Evolutionary conservation across 2,888 invertebrate genomes (phyloP).

Genomic region (Drosophila melanocephala): DNA sequence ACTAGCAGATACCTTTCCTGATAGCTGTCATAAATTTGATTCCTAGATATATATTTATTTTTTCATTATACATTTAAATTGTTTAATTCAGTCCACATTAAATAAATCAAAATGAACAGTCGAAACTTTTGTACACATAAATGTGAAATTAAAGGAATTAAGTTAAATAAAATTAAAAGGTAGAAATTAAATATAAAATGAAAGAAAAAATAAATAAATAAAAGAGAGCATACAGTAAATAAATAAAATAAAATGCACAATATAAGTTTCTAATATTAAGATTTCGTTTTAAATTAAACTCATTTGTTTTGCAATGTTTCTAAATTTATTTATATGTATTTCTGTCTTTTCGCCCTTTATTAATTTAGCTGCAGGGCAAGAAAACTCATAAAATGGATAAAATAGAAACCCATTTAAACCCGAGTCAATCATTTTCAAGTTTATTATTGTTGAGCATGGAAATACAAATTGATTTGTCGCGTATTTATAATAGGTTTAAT

Average conservation of each 20-base stretch:
- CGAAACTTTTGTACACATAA: neutral
- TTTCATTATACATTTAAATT: neutral
- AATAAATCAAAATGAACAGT: neutral
- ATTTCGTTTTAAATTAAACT: neutral
- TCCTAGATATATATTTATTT: neutral
- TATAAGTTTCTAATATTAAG: neutral
- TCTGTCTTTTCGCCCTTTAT: neutral
- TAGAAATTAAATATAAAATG: neutral
- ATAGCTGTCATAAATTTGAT: neutral
- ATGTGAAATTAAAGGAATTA: neutral
- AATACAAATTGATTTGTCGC: slow-evolving; percentile 36
- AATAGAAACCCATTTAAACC: neutral
- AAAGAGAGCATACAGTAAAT: neutral
- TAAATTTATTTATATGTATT: neutral
- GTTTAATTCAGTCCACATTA: neutral
- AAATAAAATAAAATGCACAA: neutral
- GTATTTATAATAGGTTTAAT: slow-evolving; percentile 35
- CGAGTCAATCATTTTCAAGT: slow-evolving; percentile 13
- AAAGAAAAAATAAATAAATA: neutral
- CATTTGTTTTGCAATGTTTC: neutral
- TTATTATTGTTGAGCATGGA: neutral
- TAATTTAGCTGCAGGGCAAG: neutral
- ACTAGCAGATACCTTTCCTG: neutral
- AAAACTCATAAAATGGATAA: neutral
- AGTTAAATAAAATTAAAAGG: neutral